Percentiles rank a stretch among this genome's conserved stretches.
phyloP scores from a whole-genome alignment of 23 tunicate species.

The Ciona savignyi region DNA sequence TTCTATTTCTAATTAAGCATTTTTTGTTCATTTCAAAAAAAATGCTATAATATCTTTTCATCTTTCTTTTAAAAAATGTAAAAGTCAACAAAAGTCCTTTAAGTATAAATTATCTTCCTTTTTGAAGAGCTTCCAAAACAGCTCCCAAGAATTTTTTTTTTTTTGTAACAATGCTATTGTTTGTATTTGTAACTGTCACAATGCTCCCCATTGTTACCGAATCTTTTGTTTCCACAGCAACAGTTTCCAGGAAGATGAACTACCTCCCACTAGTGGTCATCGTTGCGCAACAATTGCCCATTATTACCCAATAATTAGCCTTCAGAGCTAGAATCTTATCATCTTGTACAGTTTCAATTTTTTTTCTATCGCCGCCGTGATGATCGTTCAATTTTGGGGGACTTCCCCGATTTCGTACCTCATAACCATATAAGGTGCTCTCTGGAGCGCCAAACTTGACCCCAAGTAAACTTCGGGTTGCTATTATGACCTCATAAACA shows the following conservation, averaged over 20 bases:
- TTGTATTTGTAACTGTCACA: no score
- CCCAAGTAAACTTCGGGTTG: not conserved
- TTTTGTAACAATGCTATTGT: no score
- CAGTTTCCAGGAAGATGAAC: conserved; percentile 19
- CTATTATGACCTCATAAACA: not conserved
- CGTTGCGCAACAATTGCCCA: not conserved
- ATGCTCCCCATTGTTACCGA: no score
- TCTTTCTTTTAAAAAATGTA: no score
- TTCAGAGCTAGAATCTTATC: no score
- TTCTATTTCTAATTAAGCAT: no score
- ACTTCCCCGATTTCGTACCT: not conserved
- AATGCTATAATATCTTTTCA: no score
- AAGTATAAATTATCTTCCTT: no score
- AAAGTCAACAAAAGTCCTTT: no score
- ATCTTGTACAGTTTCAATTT: not conserved
- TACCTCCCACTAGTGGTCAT: not conserved
- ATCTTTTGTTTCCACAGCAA: conserved; percentile 1
- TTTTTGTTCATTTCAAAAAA: no score
- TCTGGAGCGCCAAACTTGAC: not conserved
- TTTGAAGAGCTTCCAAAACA: no score
- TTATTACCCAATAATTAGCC: not conserved
- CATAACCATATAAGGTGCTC: not conserved
- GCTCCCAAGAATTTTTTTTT: no score
- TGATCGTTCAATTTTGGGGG: not conserved
- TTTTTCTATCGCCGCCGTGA: not conserved